Conservation (phyloP, 1,140 invertebrate genomes). For the Panonychus citri region DNA sequence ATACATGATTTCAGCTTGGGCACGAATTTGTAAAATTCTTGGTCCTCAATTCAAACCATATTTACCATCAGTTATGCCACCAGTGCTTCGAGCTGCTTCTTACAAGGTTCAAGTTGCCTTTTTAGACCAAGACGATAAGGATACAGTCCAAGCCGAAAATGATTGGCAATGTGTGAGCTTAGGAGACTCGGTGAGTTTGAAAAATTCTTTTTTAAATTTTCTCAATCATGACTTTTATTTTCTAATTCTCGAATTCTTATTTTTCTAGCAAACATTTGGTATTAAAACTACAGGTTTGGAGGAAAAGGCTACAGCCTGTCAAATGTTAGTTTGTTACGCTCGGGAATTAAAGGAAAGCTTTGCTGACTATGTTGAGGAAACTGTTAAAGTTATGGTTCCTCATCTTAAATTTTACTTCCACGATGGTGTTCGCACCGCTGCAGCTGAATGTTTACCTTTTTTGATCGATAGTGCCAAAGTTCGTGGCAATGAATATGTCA, state of each 20-base stretch:
- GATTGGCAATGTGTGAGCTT: constrained; percentile 96
- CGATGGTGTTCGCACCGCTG: constrained; percentile 71
- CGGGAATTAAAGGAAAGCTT: constrained; percentile 90
- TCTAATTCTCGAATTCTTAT: too few species aligned
- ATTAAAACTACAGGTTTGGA: constrained; percentile 51
- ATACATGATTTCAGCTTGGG: constrained; percentile 96
- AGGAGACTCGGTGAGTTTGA: constrained; percentile 53
- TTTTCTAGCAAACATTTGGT: constrained; percentile 31
- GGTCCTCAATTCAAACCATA: constrained; percentile 88
- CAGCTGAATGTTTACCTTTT: constrained; percentile 81
- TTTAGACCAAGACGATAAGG: constrained; percentile 40
- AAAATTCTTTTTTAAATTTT: neutral
- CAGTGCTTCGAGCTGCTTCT: constrained; percentile 78
- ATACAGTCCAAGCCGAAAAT: constrained; percentile 57
- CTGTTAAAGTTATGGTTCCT: constrained; percentile 81
- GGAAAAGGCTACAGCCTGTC: constrained; percentile 95
- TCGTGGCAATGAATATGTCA: constrained; percentile 45
- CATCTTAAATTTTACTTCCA: constrained; percentile 98
- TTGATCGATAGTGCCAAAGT: constrained; percentile 75
- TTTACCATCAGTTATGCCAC: constrained; percentile 86
- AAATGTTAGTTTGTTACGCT: constrained; percentile 97
- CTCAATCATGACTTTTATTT: neutral
- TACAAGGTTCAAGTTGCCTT: constrained; percentile 94
- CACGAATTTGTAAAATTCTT: constrained; percentile 89
- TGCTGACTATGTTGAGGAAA: constrained; percentile 75